Evolutionary conservation across 2,797 vertebrate genomes (phyloP).

Genomic region (Lateolabrax maculatus): DNA sequence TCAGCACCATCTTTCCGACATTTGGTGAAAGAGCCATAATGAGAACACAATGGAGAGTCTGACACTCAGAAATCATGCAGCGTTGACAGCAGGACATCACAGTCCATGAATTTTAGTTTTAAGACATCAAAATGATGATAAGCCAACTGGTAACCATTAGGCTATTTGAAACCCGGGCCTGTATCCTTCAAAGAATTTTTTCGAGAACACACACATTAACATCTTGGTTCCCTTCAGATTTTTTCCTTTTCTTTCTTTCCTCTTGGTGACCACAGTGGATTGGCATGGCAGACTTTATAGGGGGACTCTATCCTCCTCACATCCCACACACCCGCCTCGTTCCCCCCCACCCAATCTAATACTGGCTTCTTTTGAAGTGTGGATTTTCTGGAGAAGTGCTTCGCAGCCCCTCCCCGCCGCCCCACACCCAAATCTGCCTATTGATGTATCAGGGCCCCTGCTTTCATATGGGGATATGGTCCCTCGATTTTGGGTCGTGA

Average conservation of each 20-base stretch:
- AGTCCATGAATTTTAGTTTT: conserved; percentile 48
- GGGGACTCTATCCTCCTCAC: conserved; percentile 61
- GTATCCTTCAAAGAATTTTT: conserved; percentile 71
- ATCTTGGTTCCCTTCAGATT: conserved; percentile 45
- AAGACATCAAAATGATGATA: conserved; percentile 60
- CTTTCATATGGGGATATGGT: conserved; percentile 74
- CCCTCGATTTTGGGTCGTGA: conserved; percentile 72
- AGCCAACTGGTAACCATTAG: conserved; percentile 76
- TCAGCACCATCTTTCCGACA: conserved; percentile 26
- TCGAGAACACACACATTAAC: conserved; percentile 59
- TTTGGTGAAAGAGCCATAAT: conserved; percentile 52
- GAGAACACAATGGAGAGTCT: conserved; percentile 51
- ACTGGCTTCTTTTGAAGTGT: conserved; percentile 80
- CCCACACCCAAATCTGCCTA: conserved; percentile 77
- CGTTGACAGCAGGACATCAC: conserved; percentile 51
- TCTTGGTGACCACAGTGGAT: conserved; percentile 71
- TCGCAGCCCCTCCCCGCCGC: conserved; percentile 44
- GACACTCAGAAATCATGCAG: conserved; percentile 36
- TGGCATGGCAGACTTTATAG: conserved; percentile 69
- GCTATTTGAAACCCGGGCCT: conserved; percentile 52
- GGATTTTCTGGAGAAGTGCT: conserved; percentile 81
- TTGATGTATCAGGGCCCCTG: conserved; percentile 78
- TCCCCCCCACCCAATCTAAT: conserved; percentile 57
- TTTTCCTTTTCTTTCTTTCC: conserved; percentile 52
- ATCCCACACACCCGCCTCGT: conserved; percentile 30